These are phyloP conservation scores for Myiagra hebetior DNA, from an alignment of 2,113 vertebrate species.

Conservation along the genomic window DNA sequence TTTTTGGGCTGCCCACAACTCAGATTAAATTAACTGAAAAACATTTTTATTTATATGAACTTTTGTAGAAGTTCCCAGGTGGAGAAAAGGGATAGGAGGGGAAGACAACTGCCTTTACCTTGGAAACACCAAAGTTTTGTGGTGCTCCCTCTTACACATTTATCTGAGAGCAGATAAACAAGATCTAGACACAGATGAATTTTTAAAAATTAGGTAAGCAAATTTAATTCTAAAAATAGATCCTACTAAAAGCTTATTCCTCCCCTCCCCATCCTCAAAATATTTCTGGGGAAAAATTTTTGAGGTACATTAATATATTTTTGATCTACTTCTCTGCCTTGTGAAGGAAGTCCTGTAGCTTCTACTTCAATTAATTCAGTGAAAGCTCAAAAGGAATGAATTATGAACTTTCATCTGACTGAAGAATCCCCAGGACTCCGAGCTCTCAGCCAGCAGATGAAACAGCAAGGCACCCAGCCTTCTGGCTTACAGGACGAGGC, in stretches of 20 bases:
- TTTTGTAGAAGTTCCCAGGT: not conserved
- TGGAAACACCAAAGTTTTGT: not conserved
- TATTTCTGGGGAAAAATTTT: not conserved
- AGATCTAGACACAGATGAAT: not conserved
- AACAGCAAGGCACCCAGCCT: not conserved
- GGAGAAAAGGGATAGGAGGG: not conserved
- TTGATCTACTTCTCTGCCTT: not conserved
- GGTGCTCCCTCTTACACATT: rapidly evolving
- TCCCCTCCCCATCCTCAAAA: not conserved
- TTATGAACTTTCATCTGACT: not conserved
- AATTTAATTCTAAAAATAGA: not conserved
- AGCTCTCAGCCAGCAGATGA: not conserved
- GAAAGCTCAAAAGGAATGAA: not conserved
- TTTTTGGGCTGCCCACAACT: not conserved
- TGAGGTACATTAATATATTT: not conserved
- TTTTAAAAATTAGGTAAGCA: not conserved
- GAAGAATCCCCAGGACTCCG: not conserved
- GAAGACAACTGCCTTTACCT: not conserved
- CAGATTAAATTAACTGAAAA: not conserved
- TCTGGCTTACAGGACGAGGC: not conserved
- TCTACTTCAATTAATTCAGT: not conserved
- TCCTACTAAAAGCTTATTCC: not conserved
- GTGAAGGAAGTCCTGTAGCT: not conserved
- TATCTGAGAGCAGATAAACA: not conserved
- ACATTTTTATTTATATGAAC: not conserved